Percentiles rank a stretch among this genome's conserved stretches.
Conservation (phyloP, 2,888 invertebrate species). For the Lasioglossum malachurum region DNA sequence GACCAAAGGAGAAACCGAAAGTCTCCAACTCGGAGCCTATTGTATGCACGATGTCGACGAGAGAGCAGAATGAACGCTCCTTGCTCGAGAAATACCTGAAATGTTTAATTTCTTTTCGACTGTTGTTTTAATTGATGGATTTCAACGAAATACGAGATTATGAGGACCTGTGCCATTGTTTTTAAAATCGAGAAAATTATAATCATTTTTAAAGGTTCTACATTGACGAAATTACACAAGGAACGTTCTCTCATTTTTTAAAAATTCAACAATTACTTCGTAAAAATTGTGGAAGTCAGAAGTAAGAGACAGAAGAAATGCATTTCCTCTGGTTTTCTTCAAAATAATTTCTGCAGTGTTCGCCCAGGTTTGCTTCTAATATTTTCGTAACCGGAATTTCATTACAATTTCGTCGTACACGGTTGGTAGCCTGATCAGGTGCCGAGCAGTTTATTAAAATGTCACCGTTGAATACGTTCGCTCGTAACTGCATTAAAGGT, state of each 20-base stretch:
- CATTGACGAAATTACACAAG: too few relatives aligned
- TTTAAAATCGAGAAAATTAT: background rate
- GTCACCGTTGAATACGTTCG: conserved; percentile 22
- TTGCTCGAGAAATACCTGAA: background rate
- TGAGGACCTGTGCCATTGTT: background rate
- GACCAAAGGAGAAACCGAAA: background rate
- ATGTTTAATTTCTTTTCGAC: background rate
- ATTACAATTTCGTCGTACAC: background rate
- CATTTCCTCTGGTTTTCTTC: background rate
- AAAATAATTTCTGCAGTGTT: background rate
- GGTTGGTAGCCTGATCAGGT: background rate
- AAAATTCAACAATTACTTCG: too few relatives aligned
- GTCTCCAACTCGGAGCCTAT: background rate
- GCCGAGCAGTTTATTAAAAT: conserved; percentile 23
- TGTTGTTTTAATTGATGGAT: background rate
- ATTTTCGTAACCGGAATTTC: background rate
- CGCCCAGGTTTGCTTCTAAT: background rate
- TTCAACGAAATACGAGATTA: background rate
- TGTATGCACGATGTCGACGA: background rate
- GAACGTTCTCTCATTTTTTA: too few relatives aligned
- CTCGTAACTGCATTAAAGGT: conserved; percentile 27
- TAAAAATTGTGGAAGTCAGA: too few relatives aligned
- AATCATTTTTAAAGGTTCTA: background rate
- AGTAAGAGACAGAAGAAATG: too few relatives aligned
- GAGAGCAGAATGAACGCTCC: background rate